Percentiles rank a stretch among this genome's conserved stretches.
Evolutionary conservation across 2,888 invertebrate species (phyloP).

Genomic region (Cheilosia vernalis): DNA sequence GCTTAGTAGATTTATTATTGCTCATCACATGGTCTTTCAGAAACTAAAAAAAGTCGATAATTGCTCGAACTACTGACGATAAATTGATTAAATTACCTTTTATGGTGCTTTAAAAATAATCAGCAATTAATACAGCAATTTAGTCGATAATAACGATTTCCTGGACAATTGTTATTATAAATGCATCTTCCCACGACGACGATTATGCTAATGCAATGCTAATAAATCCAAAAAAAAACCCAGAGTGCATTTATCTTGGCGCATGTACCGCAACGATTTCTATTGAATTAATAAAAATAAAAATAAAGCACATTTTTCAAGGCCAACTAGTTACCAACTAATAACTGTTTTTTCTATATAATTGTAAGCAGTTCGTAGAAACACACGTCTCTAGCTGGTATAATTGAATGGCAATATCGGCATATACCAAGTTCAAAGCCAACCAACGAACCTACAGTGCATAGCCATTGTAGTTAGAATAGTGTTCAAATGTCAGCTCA

Average conservation of each 20-base stretch:
- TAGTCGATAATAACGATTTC: conserved; percentile 28
- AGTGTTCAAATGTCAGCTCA: conserved; percentile 54
- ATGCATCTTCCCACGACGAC: conserved; percentile 37
- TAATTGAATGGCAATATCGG: conserved; percentile 43
- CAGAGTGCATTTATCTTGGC: conserved; percentile 21
- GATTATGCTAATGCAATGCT: conserved; percentile 32
- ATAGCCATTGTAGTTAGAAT: conserved; percentile 6
- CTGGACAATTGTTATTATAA: conserved; percentile 30
- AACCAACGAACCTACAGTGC: conserved; percentile 59
- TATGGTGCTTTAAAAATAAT: not conserved
- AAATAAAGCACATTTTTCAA: conserved; percentile 31
- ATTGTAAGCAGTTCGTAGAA: conserved; percentile 18
- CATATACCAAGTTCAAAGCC: conserved; percentile 72
- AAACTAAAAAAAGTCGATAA: not conserved
- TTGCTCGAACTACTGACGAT: not conserved
- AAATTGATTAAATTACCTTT: not conserved
- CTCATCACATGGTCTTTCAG: too few relatives aligned
- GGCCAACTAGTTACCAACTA: conserved; percentile 26
- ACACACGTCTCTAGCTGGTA: not conserved
- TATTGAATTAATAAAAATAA: not conserved
- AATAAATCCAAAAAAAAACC: conserved; percentile 24
- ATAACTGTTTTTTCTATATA: conserved; percentile 55
- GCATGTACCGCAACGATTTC: conserved; percentile 14
- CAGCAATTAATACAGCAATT: not conserved
- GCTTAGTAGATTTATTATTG: too few relatives aligned